These are phyloP conservation scores for Microhierax caerulescens DNA, from an alignment of 2,797 vertebrate species.

Conservation along the genomic window DNA sequence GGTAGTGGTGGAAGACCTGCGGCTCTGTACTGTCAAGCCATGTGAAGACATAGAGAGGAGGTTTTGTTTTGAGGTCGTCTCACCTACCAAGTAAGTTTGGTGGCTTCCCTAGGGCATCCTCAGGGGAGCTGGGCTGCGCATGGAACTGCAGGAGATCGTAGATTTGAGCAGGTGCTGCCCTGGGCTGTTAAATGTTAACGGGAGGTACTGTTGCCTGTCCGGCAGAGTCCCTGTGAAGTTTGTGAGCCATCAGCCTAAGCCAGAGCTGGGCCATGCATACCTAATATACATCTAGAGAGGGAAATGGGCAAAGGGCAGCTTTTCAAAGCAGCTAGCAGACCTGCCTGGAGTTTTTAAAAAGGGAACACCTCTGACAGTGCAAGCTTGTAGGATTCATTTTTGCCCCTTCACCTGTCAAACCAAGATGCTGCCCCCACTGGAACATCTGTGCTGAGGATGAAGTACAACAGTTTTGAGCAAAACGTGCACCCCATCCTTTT, in stretches of 20 bases:
- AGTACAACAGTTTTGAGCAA: not conserved
- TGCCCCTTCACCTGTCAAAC: not conserved
- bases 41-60: constrained; percentile 96
- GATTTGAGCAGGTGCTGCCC: not conserved
- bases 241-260: not conserved
- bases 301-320: not conserved
- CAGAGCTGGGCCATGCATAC: not conserved
- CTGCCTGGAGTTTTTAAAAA: not conserved
- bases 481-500: fast-evolving
- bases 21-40: constrained; percentile 94
- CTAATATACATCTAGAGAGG: not conserved
- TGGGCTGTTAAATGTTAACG: not conserved
- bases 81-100: constrained; percentile 91
- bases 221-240: not conserved
- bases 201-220: not conserved
- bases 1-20: constrained; percentile 94
- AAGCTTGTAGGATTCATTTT: not conserved
- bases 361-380: not conserved
- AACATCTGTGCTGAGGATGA: fast-evolving
- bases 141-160: not conserved
- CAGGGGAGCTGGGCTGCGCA: not conserved
- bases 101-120: not conserved
- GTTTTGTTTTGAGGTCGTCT: constrained; percentile 98
- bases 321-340: not conserved
- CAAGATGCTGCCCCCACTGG: not conserved